These are phyloP conservation scores for Lophochroa leadbeateri DNA, from an alignment of 2,113 vertebrate genomes.

Conservation along the genomic window DNA sequence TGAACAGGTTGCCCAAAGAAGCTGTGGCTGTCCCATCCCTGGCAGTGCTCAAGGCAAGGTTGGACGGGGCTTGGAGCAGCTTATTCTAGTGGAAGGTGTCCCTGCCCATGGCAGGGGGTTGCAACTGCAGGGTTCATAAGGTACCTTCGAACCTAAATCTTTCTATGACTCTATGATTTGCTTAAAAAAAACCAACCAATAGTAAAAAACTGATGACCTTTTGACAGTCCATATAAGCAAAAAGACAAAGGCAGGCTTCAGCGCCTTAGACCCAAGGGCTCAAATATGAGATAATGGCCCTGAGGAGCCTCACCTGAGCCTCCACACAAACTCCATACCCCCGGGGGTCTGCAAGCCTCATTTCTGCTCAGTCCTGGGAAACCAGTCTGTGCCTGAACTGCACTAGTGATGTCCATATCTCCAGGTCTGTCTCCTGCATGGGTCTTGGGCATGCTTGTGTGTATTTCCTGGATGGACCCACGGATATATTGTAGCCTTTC, in stretches of 20 bases:
- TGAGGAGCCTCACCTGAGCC: not conserved
- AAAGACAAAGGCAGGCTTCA: not conserved
- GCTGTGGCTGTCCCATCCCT: not conserved
- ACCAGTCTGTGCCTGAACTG: not conserved
- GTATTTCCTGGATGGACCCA: not conserved
- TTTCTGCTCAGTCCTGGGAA: not conserved
- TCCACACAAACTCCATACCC: not conserved
- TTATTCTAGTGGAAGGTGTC: not conserved
- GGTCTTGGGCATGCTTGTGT: fast-evolving
- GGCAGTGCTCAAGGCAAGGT: not conserved
- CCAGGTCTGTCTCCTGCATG: not conserved
- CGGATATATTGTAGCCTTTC: not conserved
- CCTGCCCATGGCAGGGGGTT: not conserved
- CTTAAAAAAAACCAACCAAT: not conserved
- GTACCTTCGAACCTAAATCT: not conserved
- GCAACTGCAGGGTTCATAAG: not conserved
- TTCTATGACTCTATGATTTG: not conserved
- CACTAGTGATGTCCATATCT: fast-evolving
- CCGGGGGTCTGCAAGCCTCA: fast-evolving
- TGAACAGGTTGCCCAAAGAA: not conserved
- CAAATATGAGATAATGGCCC: not conserved
- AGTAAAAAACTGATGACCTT: not conserved
- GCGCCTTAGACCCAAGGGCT: fast-evolving
- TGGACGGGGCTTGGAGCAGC: not conserved
- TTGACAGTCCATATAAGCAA: not conserved